Percentiles rank a stretch among this genome's conserved stretches.
These are phyloP conservation scores for Astatotilapia flaviijosephi DNA, from an alignment of 2,113 vertebrate species.

Conservation along the genomic window DNA sequence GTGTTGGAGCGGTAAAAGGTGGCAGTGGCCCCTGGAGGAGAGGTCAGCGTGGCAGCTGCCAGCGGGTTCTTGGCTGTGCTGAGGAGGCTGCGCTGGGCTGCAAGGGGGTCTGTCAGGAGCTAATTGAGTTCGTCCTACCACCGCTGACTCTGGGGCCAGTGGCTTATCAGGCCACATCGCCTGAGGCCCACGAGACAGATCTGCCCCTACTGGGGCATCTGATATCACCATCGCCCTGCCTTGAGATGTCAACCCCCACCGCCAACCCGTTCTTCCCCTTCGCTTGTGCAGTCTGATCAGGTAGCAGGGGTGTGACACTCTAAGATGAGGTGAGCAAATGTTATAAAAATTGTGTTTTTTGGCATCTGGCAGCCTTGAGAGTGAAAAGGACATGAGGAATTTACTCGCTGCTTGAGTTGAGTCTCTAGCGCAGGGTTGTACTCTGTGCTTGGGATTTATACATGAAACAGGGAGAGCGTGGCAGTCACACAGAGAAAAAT, in stretches of 20 bases:
- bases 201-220: slow-evolving; percentile 70
- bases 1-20: slow-evolving; percentile 53
- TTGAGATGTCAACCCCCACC: slow-evolving; percentile 62
- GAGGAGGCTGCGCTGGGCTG: slow-evolving; percentile 46
- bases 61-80: slow-evolving; percentile 49
- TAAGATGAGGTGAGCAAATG: slow-evolving; percentile 51
- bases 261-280: not conserved
- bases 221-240: slow-evolving; percentile 70
- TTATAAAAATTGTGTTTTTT: slow-evolving; percentile 43
- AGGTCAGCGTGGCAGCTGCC: slow-evolving; percentile 68
- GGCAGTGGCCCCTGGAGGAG: slow-evolving; percentile 61
- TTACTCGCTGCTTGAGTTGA: not conserved
- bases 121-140: slow-evolving; percentile 76
- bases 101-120: slow-evolving; percentile 70
- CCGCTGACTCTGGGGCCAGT: slow-evolving; percentile 67
- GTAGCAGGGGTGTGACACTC: slow-evolving; percentile 43
- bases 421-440: not conserved
- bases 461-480: not conserved
- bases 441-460: not conserved
- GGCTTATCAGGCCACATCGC: slow-evolving; percentile 74
- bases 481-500: slow-evolving; percentile 4
- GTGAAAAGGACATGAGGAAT: slow-evolving; percentile 29
- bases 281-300: slow-evolving; percentile 44
- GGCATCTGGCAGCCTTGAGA: slow-evolving; percentile 26
- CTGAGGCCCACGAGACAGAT: slow-evolving; percentile 63